Evolutionary conservation across 2,888 invertebrate species (phyloP).

Genomic region (Carcina quercana): DNA sequence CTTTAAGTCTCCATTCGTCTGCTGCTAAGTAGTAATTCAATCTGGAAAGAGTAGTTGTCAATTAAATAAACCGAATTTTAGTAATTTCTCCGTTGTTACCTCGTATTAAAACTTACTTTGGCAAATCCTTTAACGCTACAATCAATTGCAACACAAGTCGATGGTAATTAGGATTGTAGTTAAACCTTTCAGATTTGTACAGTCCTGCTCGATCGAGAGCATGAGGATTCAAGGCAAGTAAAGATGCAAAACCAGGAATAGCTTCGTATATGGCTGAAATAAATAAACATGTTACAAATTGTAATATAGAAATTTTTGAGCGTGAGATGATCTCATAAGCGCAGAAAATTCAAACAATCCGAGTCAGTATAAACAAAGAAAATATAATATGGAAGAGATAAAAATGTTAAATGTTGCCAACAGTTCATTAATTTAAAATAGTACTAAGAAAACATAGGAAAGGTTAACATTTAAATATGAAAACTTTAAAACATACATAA

Average conservation of each 20-base stretch:
- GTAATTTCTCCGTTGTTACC: background rate
- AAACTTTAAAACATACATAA: too few relatives aligned
- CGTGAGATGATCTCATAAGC: too few relatives aligned
- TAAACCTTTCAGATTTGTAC: constrained; percentile 51
- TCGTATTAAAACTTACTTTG: constrained; percentile 48
- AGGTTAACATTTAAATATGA: too few relatives aligned
- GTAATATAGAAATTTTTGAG: too few relatives aligned
- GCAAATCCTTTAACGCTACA: constrained; percentile 69
- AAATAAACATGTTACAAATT: constrained; percentile 13
- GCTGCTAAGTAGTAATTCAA: constrained; percentile 72
- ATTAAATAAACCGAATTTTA: constrained; percentile 12
- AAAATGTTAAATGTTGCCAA: too few relatives aligned
- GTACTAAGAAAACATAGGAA: too few relatives aligned
- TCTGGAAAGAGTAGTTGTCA: constrained; percentile 29
- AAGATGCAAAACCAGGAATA: constrained; percentile 62
- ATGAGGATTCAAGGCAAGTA: constrained; percentile 69
- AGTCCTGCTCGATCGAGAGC: constrained; percentile 63
- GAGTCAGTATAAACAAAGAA: too few relatives aligned
- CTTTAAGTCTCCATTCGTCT: constrained; percentile 71
- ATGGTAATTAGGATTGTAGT: constrained; percentile 55
- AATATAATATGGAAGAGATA: too few relatives aligned
- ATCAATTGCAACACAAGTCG: constrained; percentile 67
- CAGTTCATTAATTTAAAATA: too few relatives aligned
- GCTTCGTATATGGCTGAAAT: constrained; percentile 70
- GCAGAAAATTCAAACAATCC: too few relatives aligned